Base-by-base conservation (phyloP, 2,113 vertebrate species). In the Cathartes aura region DNA sequence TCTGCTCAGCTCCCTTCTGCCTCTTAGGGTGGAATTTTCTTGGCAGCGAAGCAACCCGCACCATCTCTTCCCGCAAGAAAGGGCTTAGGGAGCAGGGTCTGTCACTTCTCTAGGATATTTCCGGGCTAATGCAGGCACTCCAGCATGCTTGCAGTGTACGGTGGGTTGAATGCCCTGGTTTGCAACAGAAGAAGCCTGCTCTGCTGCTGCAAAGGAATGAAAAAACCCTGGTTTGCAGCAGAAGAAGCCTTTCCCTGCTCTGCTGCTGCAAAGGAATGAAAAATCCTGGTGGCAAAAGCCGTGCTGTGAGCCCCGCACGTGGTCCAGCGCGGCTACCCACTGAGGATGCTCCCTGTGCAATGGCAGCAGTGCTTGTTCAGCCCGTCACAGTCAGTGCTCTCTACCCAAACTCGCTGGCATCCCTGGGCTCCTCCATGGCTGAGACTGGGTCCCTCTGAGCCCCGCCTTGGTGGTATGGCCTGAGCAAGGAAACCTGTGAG, bases 11-110 rank as follows among this genome's bases (percentile, higher is more conserved):
- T 88, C 26, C 40, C 20, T 76, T 60, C 63, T 89, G 63, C 50
- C 10, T 66, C 82, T 50, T 32, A 8, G 43, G 32, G 40, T 59
- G 59, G 63, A 55, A 38, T 73, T 81, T 63, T 36, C 42, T 55
- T 0, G 0, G 32, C 24, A 48, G 27, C 4, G 5, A 73, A 48
- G 66, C 20, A 48, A 62, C 52, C 27, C 2, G 6, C 7, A 20
- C 12, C 47, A 67, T 8, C 21, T 48, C 14, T 53, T 70, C 53
- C 27, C 3, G 3, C 42, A 66, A 24, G 34, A 29, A 80, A 53
- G 15, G 66, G 60, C 36, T 75, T 6, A 29, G 56, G 18, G 62
- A 87, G 52, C 52, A 75, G 72, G 34, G 20, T 53, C 56, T 82
- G 32, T 11, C 26, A 27, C 34, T 53, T 70, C 40, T 58, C 75